These are phyloP conservation scores for Sebastes diaconus DNA, from an alignment of 2,797 vertebrate genomes.

Conservation along the genomic window DNA sequence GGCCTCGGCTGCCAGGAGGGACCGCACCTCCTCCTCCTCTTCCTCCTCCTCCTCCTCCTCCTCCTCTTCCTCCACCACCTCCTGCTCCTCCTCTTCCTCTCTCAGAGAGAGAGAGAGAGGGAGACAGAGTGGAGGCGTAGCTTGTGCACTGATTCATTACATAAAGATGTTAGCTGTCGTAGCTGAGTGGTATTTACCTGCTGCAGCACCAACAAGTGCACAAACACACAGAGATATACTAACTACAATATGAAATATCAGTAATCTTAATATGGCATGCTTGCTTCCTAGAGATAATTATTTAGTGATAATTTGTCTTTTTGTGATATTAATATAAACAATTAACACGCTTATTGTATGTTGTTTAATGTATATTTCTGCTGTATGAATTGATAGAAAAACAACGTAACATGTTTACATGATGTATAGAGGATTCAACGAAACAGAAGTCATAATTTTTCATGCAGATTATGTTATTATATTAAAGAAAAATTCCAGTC, in stretches of 20 bases:
- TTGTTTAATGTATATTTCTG: not conserved
- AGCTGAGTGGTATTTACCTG: conserved; percentile 46
- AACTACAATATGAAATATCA: no score
- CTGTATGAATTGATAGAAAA: not conserved
- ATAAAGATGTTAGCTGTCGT: conserved; percentile 42
- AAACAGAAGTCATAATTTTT: not conserved
- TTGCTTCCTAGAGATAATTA: not conserved
- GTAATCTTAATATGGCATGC: not conserved
- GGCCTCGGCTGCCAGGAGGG: conserved; percentile 89
- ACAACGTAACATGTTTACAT: no score
- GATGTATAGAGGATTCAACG: not conserved
- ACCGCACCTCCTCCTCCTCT: conserved; percentile 74
- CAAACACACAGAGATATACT: not conserved
- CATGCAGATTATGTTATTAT: not conserved
- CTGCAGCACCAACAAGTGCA: not conserved
- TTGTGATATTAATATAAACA: not conserved
- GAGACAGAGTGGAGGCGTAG: conserved; percentile 6
- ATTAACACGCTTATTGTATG: not conserved
- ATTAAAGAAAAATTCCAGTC: not conserved
- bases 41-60: conserved; percentile 22
- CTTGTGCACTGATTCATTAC: conserved; percentile 33
- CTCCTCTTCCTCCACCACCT: not conserved
- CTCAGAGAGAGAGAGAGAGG: conserved; percentile 1
- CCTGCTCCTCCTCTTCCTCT: conserved; percentile 19
- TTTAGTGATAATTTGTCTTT: not conserved